Conservation (phyloP, 1,140 invertebrate species). For the Physella acuta region DNA sequence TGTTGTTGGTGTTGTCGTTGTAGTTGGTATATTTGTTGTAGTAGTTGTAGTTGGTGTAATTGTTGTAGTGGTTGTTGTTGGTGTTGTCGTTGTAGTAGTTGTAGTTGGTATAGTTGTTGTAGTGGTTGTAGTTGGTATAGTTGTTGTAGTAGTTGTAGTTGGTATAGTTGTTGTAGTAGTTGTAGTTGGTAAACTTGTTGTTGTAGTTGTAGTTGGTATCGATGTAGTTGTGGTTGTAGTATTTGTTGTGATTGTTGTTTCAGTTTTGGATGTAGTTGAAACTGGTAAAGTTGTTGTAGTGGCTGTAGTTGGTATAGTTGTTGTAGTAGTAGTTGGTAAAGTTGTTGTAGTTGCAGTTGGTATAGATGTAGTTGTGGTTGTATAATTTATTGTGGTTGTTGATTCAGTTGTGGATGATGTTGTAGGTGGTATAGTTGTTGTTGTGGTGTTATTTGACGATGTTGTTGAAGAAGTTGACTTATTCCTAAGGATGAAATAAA, state of each 20-base stretch:
- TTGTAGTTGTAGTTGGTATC: neutral
- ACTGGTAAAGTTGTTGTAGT: neutral
- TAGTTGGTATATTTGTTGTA: neutral
- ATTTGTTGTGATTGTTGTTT: neutral
- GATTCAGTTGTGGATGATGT: neutral
- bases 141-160: neutral
- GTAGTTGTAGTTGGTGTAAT: neutral
- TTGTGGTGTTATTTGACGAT: neutral
- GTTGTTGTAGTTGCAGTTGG: neutral
- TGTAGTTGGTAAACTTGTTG: neutral
- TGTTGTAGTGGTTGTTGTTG: conserved; percentile 9
- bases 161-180: neutral
- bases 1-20: neutral
- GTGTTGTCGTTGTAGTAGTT: neutral
- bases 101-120: neutral
- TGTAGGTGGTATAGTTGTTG: neutral
- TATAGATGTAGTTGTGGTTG: neutral
- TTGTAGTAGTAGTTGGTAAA: no score
- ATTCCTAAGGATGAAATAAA: neutral
- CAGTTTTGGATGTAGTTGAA: neutral
- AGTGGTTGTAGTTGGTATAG: neutral
- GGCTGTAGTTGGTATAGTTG: neutral
- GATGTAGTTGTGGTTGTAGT: neutral
- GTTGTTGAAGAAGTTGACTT: neutral
- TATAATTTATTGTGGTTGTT: neutral